A percentile compares a stretch with the other conserved stretches of the same genome.
Evolutionary conservation across 2,888 invertebrate species (phyloP).

Genomic region (Calliphora vomitoria): DNA sequence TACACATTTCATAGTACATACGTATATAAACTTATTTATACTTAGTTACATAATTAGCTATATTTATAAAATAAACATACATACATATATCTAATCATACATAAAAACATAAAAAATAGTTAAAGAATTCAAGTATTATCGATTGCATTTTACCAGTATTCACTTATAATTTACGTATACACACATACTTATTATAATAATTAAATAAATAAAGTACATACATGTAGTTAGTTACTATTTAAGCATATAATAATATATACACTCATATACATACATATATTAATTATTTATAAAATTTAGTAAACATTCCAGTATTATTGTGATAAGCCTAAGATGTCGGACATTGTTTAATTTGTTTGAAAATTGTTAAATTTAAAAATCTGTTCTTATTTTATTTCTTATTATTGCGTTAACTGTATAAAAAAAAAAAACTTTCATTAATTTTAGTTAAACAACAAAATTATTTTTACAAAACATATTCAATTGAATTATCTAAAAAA

Average conservation of each 20-base stretch:
- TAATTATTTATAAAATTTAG: constrained; percentile 60
- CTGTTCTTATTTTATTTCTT: constrained; percentile 49
- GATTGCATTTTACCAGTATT: constrained; percentile 66
- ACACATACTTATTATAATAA: constrained; percentile 9
- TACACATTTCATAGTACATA: no score
- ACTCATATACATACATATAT: constrained; percentile 5
- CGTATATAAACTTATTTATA: no score
- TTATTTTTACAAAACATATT: constrained; percentile 41
- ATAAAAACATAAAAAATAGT: background rate
- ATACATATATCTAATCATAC: background rate
- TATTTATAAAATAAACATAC: no score
- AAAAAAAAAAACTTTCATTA: background rate
- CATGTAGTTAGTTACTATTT: constrained; percentile 6
- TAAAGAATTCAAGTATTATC: constrained; percentile 62
- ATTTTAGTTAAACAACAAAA: constrained; percentile 22
- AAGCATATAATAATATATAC: constrained; percentile 34
- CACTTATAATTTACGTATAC: constrained; percentile 42
- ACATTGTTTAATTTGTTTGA: constrained; percentile 70
- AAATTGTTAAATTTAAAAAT: constrained; percentile 60
- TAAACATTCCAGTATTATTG: constrained; percentile 76
- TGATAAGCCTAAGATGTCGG: constrained; percentile 75
- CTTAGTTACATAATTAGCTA: no score
- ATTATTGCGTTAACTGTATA: constrained; percentile 28
- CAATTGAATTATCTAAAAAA: constrained; percentile 8
- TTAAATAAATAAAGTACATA: background rate